Base-by-base conservation (phyloP, 2,888 invertebrate genomes). In the Lysandra bellargus region DNA sequence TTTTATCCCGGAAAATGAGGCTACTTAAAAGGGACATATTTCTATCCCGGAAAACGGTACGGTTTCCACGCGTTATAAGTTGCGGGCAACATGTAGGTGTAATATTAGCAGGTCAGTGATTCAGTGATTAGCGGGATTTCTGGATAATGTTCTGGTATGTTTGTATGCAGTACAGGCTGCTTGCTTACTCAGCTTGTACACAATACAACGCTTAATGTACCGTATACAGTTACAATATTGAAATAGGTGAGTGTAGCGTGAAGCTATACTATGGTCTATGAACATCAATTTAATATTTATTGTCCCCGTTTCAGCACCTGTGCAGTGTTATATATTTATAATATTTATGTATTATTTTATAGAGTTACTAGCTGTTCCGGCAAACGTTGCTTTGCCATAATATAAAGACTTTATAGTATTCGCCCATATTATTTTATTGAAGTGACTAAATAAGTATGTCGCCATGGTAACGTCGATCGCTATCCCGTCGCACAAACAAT, bases 71-170 rank as follows among this genome's bases (percentile, higher is more conserved):
- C 17, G 53, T 14, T 9, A 14, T 14, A 57, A 57, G 14, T 57
- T 17, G 57, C 57, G 3, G 17, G 17, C 53, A 57, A 17, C 53
- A 64, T 9, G 2, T 60, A 60, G 0, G 6, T 61, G 61, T 23
- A 9, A 23, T 17, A 4, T 57, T 17, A 57, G 57, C 57, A 57
- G 57, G 17, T 17, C 57, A 23, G 30, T 64, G 30, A 64, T 9
- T 64, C 64, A 64, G 64, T 64, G 64, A 64, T 37, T 69, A 23
- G 30, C 23, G 69, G 33, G 69, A 69, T 37, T 17, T 69, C 69
- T 69, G 69, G 69, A 69, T 6, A 4, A 69, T 69, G 69, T 69
- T 69, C 14, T 14, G 69, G 69, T 12, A 69, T 69, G 33, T 69
- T 69, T 69, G 64, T 64, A 30, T 12, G 30, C 64, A 64, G 64